Evolutionary conservation across 1,140 invertebrate genomes (phyloP).

Genomic region (Eulimnadia texana): DNA sequence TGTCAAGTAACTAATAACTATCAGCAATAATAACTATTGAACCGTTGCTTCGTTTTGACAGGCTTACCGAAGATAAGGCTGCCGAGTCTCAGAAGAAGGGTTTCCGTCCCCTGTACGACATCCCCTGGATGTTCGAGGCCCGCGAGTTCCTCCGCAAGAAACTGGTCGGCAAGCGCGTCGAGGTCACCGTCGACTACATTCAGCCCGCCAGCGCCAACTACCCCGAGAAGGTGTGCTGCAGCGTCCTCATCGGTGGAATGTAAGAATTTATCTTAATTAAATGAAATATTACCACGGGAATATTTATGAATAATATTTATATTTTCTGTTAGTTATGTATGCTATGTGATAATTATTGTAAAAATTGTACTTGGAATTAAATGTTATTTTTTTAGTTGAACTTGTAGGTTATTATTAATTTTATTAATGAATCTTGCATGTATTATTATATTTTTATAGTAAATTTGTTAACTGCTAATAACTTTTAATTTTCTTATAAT

Average conservation of each 20-base stretch:
- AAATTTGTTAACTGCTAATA: too few relatives aligned
- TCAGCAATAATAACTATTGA: not conserved
- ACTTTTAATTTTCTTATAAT: too few relatives aligned
- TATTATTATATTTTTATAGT: too few relatives aligned
- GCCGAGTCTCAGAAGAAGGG: constrained; percentile 33
- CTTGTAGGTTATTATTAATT: not conserved
- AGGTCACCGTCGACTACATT: constrained; percentile 87
- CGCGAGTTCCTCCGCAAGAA: constrained; percentile 93
- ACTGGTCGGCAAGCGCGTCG: constrained; percentile 88
- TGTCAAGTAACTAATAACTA: too few relatives aligned
- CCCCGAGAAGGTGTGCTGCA: constrained; percentile 91
- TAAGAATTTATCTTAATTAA: constrained; percentile 34
- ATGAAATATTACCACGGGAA: not conserved
- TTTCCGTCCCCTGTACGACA: constrained; percentile 83
- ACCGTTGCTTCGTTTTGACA: constrained; percentile 7
- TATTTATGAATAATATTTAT: not conserved
- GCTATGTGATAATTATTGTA: not conserved
- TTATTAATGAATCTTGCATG: too few relatives aligned
- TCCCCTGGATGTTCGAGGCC: constrained; percentile 96
- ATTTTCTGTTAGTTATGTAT: not conserved
- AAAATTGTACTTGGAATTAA: not conserved
- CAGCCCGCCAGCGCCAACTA: constrained; percentile 84
- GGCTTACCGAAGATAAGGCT: constrained; percentile 15
- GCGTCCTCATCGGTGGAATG: constrained; percentile 66
- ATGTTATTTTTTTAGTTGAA: not conserved